A percentile compares a stretch with the other conserved stretches of the same genome.
These are phyloP conservation scores for Myotis planiceps DNA, from an alignment of 2,797 vertebrate species.

Conservation along the genomic window DNA sequence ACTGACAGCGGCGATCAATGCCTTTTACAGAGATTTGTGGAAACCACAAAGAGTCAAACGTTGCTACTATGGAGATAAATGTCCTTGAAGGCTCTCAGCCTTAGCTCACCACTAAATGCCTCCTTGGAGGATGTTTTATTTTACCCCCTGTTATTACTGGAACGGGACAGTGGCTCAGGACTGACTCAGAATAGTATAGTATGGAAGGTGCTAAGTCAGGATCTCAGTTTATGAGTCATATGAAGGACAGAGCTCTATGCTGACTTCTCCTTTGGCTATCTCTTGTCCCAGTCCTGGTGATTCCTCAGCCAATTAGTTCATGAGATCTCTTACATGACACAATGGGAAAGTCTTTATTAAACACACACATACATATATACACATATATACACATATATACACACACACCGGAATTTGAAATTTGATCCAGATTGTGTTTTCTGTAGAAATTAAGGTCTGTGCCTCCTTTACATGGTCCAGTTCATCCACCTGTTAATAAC, in stretches of 20 bases:
- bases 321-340: not conserved
- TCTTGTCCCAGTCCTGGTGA: not conserved
- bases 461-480: not conserved
- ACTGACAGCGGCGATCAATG: slow-evolving; percentile 86
- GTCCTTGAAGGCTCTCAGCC: slow-evolving; percentile 84
- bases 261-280: not conserved
- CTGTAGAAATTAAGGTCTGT: not conserved
- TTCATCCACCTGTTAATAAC: not conserved
- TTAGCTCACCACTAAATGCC: slow-evolving; percentile 85
- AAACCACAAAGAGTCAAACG: slow-evolving; percentile 88
- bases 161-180: slow-evolving; percentile 78
- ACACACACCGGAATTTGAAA: not conserved
- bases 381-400: not conserved
- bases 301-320: not conserved
- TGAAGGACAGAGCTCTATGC: slow-evolving; percentile 34
- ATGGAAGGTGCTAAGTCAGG: slow-evolving; percentile 4
- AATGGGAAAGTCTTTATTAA: not conserved
- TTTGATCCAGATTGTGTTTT: not conserved
- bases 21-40: slow-evolving; percentile 90
- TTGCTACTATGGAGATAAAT: slow-evolving; percentile 89
- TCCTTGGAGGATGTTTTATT: slow-evolving; percentile 86
- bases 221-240: slow-evolving; percentile 68
- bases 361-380: not conserved
- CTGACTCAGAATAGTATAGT: slow-evolving; percentile 60
- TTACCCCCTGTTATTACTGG: slow-evolving; percentile 81